Base-by-base conservation (phyloP, 2,888 invertebrate species). In the Rhabditophanes sp. region DNA sequence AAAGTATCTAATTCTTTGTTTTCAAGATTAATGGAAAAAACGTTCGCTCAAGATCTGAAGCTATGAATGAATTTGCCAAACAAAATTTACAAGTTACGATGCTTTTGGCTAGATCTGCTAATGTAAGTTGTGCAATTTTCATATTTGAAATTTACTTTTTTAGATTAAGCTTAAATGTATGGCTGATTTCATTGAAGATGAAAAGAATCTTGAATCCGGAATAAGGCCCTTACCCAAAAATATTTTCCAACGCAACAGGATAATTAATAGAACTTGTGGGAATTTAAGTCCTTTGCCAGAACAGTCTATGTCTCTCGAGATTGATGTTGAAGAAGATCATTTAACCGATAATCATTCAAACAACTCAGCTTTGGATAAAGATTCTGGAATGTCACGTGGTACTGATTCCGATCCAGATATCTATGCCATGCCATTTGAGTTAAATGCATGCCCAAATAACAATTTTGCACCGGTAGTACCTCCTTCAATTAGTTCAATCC, bases 401-500 rank as follows among this genome's bases (percentile, higher is more conserved):
- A 48, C 44, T 7, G 48, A 49, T 22, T 48, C 44, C 9, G 44
- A 44, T 17, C 12, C 48, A 11, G 44, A 44, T 19, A 12, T 11
- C 28, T 11, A 12, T 11, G 35, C 11, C 15, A n/a, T n/a, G 26
- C 12, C 14, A 18, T 6, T 7, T n/a, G 15, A 12, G 14, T 12
- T n/a, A 11, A 11, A 14, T 12, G 17, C 35, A 3, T 20, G 14
- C 19, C 33, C 7, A 14, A 4, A 4, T 4, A 15, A 14, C 2
- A 15, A 8, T 5, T 5, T 15, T 6, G n/a, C 16, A 30, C 30
- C 30, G 30, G 14, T 14, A 25, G 15, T 25, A 8, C 30, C 7
- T 20, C 21, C 11, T 12, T 6, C 19, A 3, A 14, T 16, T 4
- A 18, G n/a, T n/a, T n/a, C n/a, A n/a, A n/a, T n/a, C n/a, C n/a